Percentiles rank a stretch among this genome's conserved stretches.
Evolutionary conservation across 2,797 vertebrate species (phyloP).

Genomic region (Alosa sapidissima): DNA sequence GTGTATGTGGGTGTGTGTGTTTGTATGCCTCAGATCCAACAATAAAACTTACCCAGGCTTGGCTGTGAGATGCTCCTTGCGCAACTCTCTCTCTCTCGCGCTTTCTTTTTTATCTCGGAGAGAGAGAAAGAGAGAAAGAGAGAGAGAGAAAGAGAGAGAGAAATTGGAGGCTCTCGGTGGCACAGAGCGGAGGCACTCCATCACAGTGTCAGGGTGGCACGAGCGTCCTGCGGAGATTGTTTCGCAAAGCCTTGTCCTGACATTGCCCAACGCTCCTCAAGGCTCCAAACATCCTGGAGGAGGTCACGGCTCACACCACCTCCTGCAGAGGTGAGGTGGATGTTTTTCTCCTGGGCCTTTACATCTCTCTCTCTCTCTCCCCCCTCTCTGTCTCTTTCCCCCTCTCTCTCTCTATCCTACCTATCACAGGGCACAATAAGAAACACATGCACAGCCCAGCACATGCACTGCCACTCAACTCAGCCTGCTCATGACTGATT

Average conservation of each 20-base stretch:
- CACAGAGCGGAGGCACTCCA: conserved; percentile 4
- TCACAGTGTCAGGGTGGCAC: conserved; percentile 29
- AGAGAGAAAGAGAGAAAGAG: neutral
- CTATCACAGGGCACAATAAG: conserved; percentile 36
- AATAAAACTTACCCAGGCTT: conserved; percentile 20
- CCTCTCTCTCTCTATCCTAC: neutral
- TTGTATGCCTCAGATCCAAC: conserved; percentile 2
- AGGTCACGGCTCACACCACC: conserved; percentile 24
- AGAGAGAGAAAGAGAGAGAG: neutral
- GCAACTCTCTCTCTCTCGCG: neutral
- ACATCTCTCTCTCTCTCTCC: neutral
- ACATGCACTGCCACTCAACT: conserved; percentile 36
- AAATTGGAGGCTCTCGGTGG: neutral
- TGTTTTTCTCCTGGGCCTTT: conserved; percentile 24
- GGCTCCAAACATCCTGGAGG: neutral
- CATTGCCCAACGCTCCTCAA: conserved; percentile 9
- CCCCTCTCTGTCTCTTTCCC: neutral
- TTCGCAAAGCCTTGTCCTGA: conserved; percentile 22
- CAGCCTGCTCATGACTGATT: conserved; percentile 34
- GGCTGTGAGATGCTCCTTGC: neutral
- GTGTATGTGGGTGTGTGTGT: neutral
- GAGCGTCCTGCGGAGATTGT: neutral
- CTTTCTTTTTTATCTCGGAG: neutral
- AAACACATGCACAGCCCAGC: conserved; percentile 43
- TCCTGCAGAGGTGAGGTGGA: conserved; percentile 28